Conservation (phyloP, 2,113 vertebrate species). For the Menura novaehollandiae region DNA sequence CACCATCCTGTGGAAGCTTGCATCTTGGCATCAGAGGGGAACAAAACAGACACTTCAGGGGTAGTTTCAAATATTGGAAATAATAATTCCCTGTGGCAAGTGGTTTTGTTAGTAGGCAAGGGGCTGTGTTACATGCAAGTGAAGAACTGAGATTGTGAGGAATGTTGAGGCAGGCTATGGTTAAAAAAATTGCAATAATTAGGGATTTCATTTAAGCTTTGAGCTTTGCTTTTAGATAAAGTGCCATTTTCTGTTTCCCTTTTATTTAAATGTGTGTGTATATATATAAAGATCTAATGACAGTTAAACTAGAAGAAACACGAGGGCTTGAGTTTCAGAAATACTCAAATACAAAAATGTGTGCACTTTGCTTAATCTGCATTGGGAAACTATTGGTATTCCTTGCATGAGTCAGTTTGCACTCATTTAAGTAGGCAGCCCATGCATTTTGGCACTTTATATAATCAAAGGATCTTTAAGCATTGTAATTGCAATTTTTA, state of each 20-base stretch:
- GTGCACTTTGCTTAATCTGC: background rate
- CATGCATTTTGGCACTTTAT: background rate
- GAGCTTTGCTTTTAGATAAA: conserved; percentile 5
- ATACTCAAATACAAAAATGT: background rate
- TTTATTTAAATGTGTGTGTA: background rate
- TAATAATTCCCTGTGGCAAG: background rate
- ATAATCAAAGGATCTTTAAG: background rate
- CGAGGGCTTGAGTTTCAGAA: background rate
- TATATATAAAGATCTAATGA: background rate
- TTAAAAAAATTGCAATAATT: background rate
- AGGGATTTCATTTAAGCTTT: background rate
- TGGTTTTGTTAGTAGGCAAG: background rate
- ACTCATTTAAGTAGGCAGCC: background rate
- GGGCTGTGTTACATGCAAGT: background rate
- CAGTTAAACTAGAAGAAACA: conserved; percentile 11
- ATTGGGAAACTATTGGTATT: background rate
- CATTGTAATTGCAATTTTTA: background rate
- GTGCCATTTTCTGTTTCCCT: background rate
- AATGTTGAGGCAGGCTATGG: background rate
- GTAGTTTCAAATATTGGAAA: background rate
- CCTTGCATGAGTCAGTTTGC: background rate
- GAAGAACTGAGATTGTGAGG: background rate
- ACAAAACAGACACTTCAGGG: background rate
- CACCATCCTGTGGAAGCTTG: background rate
- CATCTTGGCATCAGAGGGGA: background rate